A percentile compares a stretch with the other conserved stretches of the same genome.
These are phyloP conservation scores for Ceyx margarethae DNA, from an alignment of 2,113 vertebrate species.

Conservation along the genomic window DNA sequence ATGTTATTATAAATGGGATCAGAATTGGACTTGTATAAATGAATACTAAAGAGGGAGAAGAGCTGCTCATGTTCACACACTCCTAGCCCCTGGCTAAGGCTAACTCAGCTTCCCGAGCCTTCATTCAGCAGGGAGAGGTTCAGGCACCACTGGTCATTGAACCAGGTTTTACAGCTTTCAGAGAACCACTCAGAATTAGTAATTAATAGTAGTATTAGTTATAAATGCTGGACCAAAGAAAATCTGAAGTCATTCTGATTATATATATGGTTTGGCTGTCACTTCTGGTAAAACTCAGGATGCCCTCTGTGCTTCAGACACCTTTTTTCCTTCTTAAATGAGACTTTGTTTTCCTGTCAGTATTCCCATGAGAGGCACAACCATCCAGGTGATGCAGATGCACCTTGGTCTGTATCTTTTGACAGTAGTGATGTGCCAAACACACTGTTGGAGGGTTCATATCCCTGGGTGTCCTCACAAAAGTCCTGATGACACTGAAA, in stretches of 20 bases:
- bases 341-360: not conserved
- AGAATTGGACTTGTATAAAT: constrained; percentile 51
- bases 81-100: constrained; percentile 14
- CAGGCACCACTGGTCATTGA: not conserved
- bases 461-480: not conserved
- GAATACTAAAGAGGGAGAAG: constrained; percentile 40
- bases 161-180: not conserved
- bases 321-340: not conserved
- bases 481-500: not conserved
- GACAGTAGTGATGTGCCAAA: not conserved
- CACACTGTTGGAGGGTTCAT: not conserved
- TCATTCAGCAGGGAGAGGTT: not conserved
- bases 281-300: not conserved
- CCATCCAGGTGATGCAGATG: not conserved
- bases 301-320: not conserved
- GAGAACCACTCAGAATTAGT: not conserved
- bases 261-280: not conserved
- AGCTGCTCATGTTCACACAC: not conserved
- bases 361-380: not conserved
- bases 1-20: constrained; percentile 48
- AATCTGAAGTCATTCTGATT: not conserved
- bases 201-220: not conserved
- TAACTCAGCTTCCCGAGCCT: not conserved
- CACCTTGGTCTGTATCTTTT: not conserved
- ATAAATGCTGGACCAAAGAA: not conserved